phyloP scores from a whole-genome alignment of 2,113 vertebrate species.

The Rhinoptilus africanus region DNA sequence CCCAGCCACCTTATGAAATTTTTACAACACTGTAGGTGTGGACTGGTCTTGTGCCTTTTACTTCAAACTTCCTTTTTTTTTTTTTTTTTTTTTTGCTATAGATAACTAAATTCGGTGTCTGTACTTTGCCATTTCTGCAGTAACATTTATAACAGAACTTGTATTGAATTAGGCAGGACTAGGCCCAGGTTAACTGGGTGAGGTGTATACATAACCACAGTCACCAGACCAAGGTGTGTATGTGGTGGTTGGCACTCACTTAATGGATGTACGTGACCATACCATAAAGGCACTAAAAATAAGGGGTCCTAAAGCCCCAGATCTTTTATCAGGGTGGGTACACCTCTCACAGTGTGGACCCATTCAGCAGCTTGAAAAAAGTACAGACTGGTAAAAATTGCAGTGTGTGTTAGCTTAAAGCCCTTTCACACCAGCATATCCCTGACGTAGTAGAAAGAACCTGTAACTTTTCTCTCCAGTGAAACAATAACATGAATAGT shows the following conservation, averaged over 20 bases:
- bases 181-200: neutral
- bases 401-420: neutral
- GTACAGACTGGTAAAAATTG: neutral
- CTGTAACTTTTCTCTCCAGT: neutral
- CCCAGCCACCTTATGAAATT: neutral
- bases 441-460: neutral
- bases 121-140: neutral
- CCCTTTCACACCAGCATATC: neutral
- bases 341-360: neutral
- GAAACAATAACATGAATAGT: neutral
- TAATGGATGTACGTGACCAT: neutral
- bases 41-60: neutral
- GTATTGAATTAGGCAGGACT: neutral
- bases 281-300: neutral
- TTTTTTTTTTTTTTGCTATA: neutral
- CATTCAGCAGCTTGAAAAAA: neutral
- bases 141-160: neutral
- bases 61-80: neutral
- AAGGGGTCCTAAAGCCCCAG: neutral
- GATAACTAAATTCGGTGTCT: neutral
- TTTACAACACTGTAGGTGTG: neutral
- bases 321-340: neutral
- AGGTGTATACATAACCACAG: too few species aligned
- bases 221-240: too few species aligned
- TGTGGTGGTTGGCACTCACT: too few species aligned